phyloP scores from a whole-genome alignment of 2,888 invertebrate species.

The Muschampia plurimacula region DNA sequence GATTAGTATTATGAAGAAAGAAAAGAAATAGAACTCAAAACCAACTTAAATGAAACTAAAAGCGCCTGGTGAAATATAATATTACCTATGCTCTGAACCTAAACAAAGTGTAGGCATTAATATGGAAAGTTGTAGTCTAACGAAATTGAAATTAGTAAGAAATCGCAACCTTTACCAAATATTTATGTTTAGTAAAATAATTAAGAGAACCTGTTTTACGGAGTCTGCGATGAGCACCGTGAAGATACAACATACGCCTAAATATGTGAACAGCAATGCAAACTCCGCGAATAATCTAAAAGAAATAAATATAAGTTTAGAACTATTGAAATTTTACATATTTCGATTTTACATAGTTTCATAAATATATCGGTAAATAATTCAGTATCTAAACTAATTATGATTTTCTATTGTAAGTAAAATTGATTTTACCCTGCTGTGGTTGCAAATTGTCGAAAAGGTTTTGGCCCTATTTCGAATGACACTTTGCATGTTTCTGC shows the following conservation, averaged over 20 bases:
- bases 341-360: no score
- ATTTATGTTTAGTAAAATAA: not conserved
- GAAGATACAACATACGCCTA: slow-evolving; percentile 91
- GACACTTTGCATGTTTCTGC: slow-evolving; percentile 87
- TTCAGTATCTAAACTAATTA: no score
- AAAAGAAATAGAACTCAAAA: not conserved
- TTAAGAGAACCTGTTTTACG: slow-evolving; percentile 84
- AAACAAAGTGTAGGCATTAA: not conserved
- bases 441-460: slow-evolving; percentile 72
- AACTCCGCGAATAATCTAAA: slow-evolving; percentile 85
- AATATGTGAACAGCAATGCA: slow-evolving; percentile 88
- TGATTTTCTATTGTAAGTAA: not conserved
- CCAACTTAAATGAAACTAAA: no score
- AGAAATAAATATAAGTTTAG: not conserved
- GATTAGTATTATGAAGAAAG: not conserved
- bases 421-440: slow-evolving; percentile 59
- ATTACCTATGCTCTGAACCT: not conserved
- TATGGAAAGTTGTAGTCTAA: no score
- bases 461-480: slow-evolving; percentile 85
- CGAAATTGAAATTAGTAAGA: no score
- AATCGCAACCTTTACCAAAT: no score
- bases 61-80: not conserved
- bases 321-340: no score
- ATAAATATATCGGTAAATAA: no score
- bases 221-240: slow-evolving; percentile 90